Base-by-base conservation (phyloP, 2,113 vertebrate genomes). In the Argyrosomus japonicus region DNA sequence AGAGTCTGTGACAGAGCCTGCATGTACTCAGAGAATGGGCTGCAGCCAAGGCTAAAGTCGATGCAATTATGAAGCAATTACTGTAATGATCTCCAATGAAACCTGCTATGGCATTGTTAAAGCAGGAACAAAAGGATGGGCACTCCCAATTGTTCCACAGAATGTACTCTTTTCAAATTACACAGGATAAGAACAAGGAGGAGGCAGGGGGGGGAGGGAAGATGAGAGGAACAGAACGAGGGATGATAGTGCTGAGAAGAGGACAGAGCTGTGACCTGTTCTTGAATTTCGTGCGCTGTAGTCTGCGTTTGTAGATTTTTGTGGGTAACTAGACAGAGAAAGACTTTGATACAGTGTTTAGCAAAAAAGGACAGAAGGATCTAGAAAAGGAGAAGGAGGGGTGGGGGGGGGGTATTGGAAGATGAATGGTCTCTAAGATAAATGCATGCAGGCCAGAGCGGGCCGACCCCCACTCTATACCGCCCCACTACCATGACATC, bases 401-500 rank as follows among this genome's bases (percentile, higher is more conserved):
- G 94, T 94, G 95, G 90, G 94, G 48, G 43, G 95, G 95, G 93
- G 79, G 78, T 88, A 89, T 81, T 84, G 86, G 94, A 95, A 96
- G 95, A 97, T 97, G 96, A 98, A 98, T 98, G 95, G 96, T 95
- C 93, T 93, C 91, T 95, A 95, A 96, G 96, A 97, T 97, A 96
- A 98, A 98, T 97, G 96, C 95, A 96, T 94, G 96, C 95, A 94
- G 96, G 95, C 95, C 96, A 91, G 75, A 81, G 82, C 54, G n/a
- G 81, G 56, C 96, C 96, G 95, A 96, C 95, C 95, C 95, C 93
- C 94, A 96, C 95, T 95, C 91, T 91, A 96, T 96, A 95, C 97
- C 95, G 95, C 96, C 96, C 97, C 95, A 98, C 96, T 98, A 96
- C 97, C 97, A 98, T 99, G 98, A 98, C 97, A 99, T 99, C 97